Evolutionary conservation across 2,113 vertebrate genomes (phyloP).

Genomic region (Poicephalus gulielmi): DNA sequence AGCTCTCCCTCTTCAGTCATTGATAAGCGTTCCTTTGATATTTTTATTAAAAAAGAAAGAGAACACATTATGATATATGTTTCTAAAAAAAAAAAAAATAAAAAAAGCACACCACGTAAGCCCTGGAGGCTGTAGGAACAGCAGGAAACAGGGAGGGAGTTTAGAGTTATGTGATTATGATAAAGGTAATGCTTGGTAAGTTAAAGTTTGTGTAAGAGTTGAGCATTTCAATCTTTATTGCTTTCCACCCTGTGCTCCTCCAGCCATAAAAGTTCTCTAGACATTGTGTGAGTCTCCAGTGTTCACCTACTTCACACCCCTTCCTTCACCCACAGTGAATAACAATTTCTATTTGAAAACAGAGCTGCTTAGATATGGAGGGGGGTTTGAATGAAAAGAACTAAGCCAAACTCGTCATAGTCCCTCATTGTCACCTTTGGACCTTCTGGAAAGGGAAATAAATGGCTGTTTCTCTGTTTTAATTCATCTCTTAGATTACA

Average conservation of each 20-base stretch:
- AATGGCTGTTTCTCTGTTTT: not conserved
- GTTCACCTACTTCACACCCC: not conserved
- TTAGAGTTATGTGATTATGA: not conserved
- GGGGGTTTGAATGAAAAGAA: not conserved
- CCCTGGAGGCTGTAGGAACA: not conserved
- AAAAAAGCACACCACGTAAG: not conserved
- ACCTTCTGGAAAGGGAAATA: not conserved
- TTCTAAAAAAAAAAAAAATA: constrained; percentile 25
- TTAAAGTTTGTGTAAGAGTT: not conserved
- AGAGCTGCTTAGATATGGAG: not conserved
- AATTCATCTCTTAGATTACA: not conserved
- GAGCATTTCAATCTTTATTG: not conserved
- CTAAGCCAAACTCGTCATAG: not conserved
- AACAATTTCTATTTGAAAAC: not conserved
- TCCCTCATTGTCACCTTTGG: not conserved
- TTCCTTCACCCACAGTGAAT: not conserved
- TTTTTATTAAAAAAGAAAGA: constrained; percentile 77
- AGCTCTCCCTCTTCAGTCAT: constrained; percentile 63
- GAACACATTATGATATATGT: constrained; percentile 65
- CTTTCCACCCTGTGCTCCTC: not conserved
- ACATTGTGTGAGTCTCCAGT: not conserved
- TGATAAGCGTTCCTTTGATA: constrained; percentile 76
- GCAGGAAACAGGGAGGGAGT: not conserved
- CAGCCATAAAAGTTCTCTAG: not conserved
- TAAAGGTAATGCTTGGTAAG: not conserved